A percentile compares a stretch with the other conserved stretches of the same genome.
These are phyloP conservation scores for Phalangium opilio DNA, from an alignment of 2,888 invertebrate genomes.

Conservation along the genomic window DNA sequence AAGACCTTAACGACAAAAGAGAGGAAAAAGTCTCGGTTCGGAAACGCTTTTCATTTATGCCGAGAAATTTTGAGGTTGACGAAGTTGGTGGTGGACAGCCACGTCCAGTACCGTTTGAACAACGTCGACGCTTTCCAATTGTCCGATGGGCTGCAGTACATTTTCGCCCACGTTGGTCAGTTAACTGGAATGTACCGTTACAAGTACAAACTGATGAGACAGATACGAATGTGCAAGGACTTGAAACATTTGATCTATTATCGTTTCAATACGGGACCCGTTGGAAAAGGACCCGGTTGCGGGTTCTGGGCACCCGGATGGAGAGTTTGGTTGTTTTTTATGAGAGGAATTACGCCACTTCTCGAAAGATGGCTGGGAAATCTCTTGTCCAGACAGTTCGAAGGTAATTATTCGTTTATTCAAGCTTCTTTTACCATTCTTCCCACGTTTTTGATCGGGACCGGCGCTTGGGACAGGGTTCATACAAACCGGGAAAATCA, in stretches of 20 bases:
- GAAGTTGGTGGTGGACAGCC: constrained; percentile 95
- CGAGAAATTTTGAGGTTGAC: constrained; percentile 96
- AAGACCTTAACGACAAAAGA: constrained; percentile 99
- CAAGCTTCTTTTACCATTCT: too few relatives aligned
- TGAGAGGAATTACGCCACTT: constrained; percentile 95
- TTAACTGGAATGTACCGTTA: constrained; percentile 99
- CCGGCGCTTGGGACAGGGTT: too few relatives aligned
- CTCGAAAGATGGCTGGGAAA: constrained; percentile 99
- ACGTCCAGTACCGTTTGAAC: constrained; percentile 96
- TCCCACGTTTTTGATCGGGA: too few relatives aligned
- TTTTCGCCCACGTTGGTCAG: constrained; percentile 98
- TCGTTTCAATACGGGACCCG: constrained; percentile 97
- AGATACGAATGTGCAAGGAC: constrained; percentile 99
- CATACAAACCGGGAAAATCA: too few relatives aligned
- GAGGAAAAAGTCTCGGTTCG: constrained; percentile 92
- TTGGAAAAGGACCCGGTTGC: constrained; percentile 96
- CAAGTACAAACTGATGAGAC: constrained; percentile 95
- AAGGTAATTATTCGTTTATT: constrained; percentile 43
- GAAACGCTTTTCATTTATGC: constrained; percentile 97
- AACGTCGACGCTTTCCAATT: constrained; percentile 99
- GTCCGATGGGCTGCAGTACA: constrained; percentile 95
- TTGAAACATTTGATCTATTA: constrained; percentile 98
- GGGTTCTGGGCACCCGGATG: constrained; percentile 98
- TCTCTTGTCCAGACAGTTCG: constrained; percentile 92
- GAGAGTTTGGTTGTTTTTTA: constrained; percentile 99